Base-by-base conservation (phyloP, 2,797 vertebrate species). In the Sebastes trivittatus region DNA sequence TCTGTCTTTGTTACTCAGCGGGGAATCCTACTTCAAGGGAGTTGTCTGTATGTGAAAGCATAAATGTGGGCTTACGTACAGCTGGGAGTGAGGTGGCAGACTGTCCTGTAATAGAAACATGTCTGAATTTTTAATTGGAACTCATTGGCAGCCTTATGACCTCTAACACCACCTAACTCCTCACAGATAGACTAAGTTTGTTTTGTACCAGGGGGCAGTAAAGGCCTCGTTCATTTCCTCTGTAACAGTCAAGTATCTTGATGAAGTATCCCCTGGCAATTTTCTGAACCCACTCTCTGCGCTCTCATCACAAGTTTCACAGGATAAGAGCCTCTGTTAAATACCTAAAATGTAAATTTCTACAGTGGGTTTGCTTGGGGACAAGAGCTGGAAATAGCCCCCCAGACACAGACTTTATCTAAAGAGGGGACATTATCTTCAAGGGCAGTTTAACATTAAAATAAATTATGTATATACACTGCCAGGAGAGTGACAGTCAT, bases 291-390 rank as follows among this genome's bases (percentile, higher is more conserved):
- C 20, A 46, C 56, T 68, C 52, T 71, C 56, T 72, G 59, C 71
- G 55, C 66, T 55, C 46, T 77, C 49, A 68, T 71, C 18, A 82
- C 13, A 69, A 14, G 9, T 73, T 75, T 52, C 25, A 65, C 11
- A 81, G 61, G 64, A 89, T 81, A 84, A 80, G 38, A 56, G 38
- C 14, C 18, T 58, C 59, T 36, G 74, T 11, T 83, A 80, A 79
- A 74, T 81, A 61, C 69, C 34, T 81, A 60, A 75, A 84, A 78
- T 82, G 61, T 59, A 72, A 69, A 83, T 83, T 70, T 71, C 5
- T 14, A 29, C 55, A 75, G 18, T 71, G 70, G 30, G 34, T 64
- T 73, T 77, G 52, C 78, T 69, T 20, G 13, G 55, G 78, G 69
- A 83, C 72, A 76, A 60, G 34, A 78, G 64, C 38, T 70, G 14